Evolutionary conservation across 2,113 vertebrate genomes (phyloP), one percentile per base, ranked within the genome.

Genomic region (Malurus alboscapulatus): DNA sequence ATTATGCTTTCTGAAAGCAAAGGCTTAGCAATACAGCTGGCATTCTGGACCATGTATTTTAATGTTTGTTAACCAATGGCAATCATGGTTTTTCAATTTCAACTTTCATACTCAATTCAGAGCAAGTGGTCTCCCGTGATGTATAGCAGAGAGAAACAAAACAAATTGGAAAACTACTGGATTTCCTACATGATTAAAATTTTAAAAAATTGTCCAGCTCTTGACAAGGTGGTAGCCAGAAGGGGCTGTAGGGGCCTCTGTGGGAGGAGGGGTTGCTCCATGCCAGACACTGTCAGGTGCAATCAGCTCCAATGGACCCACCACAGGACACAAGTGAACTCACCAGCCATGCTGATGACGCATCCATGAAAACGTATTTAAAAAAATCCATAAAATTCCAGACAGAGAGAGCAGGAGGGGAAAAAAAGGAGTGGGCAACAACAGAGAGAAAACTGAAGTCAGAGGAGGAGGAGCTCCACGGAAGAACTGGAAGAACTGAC

Each of bases 211-310:
- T 62, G 58, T 51, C 29, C 34, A 63, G 8, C 16, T 66, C 20
- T 79, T 78, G 15, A 10, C 29, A 69, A 81, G 25, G 4, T 44
- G 12, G 2, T 25, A 53, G 14, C 18, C 21, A 14, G 10, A 10
- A 13, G n/a, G 5, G 2, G 4, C 15, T 55, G 18, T 9, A 40
- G 13, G 3, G 13, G 13, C 45, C 10, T 67, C 38, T 54, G 27
- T 25, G 8, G 30, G 21, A 66, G 17, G 7, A 45, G 13, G 16
- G 7, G 4, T 17, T 82, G 14, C 48, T 36, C 22, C 0, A 0
- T 38, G 30, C 14, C 34, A 27, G 17, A 10, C 7, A 38, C 26
- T 29, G 10, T 1, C 58, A 51, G 13, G 32, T 51, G n/a, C 48
- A 51, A 1, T 7, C 4, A 7, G 25, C 6, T 89, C 10, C 42